Conservation (phyloP, 1,140 invertebrate genomes). For the Drosophila punjabiensis region DNA sequence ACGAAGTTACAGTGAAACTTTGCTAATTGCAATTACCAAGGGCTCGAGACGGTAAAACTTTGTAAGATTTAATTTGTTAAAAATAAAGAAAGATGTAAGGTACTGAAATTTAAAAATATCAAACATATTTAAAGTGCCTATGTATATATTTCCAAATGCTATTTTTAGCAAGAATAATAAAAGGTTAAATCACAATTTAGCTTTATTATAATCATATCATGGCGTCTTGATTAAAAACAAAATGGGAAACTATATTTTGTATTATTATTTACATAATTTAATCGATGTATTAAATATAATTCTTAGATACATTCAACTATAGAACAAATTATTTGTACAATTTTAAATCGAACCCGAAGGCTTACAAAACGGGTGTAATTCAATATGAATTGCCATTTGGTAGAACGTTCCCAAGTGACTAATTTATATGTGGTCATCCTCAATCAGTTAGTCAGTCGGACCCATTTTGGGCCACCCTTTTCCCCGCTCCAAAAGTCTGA, state of each 20-base stretch:
- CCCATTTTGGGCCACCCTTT: neutral
- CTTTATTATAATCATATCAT: neutral
- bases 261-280: neutral
- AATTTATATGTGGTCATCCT: slow-evolving; percentile 18
- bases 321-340: neutral
- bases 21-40: no score
- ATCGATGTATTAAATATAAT: neutral
- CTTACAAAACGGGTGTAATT: neutral
- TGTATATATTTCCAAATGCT: no score
- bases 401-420: slow-evolving; percentile 50
- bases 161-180: neutral
- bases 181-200: neutral
- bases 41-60: neutral
- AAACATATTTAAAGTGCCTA: no score
- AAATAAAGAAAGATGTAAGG: neutral
- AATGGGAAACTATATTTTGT: neutral
- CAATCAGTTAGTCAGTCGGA: slow-evolving; percentile 14
- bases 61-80: neutral
- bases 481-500: slow-evolving; percentile 2
- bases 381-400: slow-evolving; percentile 10
- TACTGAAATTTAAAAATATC: neutral
- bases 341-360: neutral
- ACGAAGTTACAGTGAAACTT: slow-evolving; percentile 8
- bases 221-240: neutral
- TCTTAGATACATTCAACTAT: neutral